Evolutionary conservation across 2,888 invertebrate genomes (phyloP).

Genomic region (Malacosoma neustria): DNA sequence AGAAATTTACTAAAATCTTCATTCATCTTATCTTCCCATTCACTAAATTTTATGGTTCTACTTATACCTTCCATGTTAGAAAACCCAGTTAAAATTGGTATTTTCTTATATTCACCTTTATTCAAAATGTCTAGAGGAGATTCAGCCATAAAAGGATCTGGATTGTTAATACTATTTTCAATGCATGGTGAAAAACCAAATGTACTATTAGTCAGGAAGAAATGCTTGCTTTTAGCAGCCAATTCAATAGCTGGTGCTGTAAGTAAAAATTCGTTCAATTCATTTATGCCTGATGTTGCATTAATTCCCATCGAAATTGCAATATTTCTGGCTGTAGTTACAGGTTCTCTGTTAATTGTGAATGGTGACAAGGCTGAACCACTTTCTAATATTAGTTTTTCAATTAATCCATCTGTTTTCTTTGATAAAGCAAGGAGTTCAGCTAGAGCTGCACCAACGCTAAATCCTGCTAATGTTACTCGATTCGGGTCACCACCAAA

Average conservation of each 20-base stretch:
- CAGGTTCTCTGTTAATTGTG: conserved; percentile 49
- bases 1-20: conserved; percentile 47
- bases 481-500: conserved; percentile 88
- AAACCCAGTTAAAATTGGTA: conserved; percentile 48
- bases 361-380: conserved; percentile 55
- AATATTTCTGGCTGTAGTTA: conserved; percentile 50
- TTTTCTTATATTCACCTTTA: conserved; percentile 33
- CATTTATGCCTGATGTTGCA: conserved; percentile 39
- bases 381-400: conserved; percentile 56
- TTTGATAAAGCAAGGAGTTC: conserved; percentile 47
- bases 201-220: conserved; percentile 51
- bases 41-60: conserved; percentile 38
- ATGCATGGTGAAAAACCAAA: conserved; percentile 62
- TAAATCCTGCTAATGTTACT: conserved; percentile 88
- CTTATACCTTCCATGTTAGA: conserved; percentile 63
- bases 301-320: conserved; percentile 52
- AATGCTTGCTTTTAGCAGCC: conserved; percentile 42
- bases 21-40: conserved; percentile 56
- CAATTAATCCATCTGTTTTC: conserved; percentile 41
- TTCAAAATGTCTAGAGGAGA: conserved; percentile 47
- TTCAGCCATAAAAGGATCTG: conserved; percentile 46
- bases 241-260: conserved; percentile 31
- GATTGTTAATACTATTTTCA: conserved; percentile 36
- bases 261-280: conserved; percentile 51
- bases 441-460: conserved; percentile 80